Conservation (phyloP, 2,113 vertebrate genomes). For the Equus przewalskii region DNA sequence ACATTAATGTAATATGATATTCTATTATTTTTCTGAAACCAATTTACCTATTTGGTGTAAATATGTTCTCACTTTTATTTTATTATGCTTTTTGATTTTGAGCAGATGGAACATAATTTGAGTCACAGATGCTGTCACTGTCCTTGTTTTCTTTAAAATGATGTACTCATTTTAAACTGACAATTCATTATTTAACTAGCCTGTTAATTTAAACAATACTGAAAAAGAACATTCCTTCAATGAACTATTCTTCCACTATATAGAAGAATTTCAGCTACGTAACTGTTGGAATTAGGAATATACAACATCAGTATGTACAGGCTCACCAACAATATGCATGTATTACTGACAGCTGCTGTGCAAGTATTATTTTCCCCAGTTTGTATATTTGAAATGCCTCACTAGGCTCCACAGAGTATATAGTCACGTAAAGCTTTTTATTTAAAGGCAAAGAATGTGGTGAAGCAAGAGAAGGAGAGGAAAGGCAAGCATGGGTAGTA, state of each 20-base stretch:
- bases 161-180: not conserved
- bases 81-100: constrained; percentile 34
- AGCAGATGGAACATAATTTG: not conserved
- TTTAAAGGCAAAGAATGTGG: not conserved
- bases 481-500: not conserved
- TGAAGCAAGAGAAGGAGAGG: not conserved
- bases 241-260: not conserved
- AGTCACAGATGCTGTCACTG: not conserved
- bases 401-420: not conserved
- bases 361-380: not conserved
- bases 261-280: not conserved
- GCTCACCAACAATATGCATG: not conserved
- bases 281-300: not conserved
- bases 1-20: not conserved
- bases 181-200: not conserved
- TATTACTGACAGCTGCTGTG: not conserved
- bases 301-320: not conserved
- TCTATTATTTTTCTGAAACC: not conserved
- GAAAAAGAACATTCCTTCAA: not conserved
- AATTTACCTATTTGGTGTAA: not conserved
- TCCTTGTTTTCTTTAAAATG: constrained; percentile 11
- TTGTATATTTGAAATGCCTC: not conserved
- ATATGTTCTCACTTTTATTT: not conserved
- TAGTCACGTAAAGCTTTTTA: not conserved
- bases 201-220: not conserved